These are phyloP conservation scores for Pelvicachromis taeniatus DNA, from an alignment of 2,113 vertebrate species.

Conservation along the genomic window DNA sequence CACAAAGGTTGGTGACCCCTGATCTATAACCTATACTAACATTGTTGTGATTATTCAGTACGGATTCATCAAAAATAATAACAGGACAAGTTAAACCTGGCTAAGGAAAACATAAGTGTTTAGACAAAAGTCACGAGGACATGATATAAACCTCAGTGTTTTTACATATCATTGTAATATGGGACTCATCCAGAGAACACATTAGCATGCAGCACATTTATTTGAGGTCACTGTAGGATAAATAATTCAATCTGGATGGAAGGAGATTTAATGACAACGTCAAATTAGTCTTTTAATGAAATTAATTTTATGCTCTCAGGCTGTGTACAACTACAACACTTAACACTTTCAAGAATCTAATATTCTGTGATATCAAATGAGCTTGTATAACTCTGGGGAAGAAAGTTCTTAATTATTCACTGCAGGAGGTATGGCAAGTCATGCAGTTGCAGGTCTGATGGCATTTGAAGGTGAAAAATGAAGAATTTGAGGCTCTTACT, in stretches of 20 bases:
- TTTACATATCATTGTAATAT: background rate
- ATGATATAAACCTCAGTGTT: accelerated
- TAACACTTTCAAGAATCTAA: background rate
- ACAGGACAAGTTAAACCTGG: background rate
- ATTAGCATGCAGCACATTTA: background rate
- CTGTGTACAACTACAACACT: background rate
- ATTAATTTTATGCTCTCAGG: background rate
- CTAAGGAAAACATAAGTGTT: background rate
- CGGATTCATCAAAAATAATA: background rate
- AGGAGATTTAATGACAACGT: background rate
- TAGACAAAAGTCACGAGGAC: background rate
- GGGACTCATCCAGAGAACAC: background rate
- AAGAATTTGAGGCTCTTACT: background rate
- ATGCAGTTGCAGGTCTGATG: background rate
- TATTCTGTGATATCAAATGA: background rate
- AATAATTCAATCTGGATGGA: background rate
- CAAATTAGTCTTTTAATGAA: background rate
- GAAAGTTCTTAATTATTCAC: background rate
- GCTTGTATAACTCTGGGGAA: background rate
- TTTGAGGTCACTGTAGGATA: background rate
- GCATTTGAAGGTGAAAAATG: background rate
- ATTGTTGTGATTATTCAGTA: background rate
- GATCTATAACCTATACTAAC: accelerated
- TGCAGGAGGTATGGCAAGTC: background rate
- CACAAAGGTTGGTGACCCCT: too few species aligned